Evolutionary conservation across 2,888 invertebrate species (phyloP), one percentile per base, ranked within the genome.

Genomic region (Hemaris fuciformis): DNA sequence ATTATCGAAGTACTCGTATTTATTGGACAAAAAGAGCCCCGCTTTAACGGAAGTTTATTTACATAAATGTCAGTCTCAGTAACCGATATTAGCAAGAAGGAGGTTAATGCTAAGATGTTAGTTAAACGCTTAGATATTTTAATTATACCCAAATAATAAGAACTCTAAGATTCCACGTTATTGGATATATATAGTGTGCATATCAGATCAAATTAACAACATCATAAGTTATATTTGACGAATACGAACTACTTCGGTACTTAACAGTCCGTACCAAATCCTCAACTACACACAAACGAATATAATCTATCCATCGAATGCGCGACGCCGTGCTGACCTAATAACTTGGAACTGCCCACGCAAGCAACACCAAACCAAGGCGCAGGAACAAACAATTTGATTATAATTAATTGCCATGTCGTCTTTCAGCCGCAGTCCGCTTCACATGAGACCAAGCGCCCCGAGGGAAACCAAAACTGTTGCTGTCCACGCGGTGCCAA

Each of bases 291-390:
- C 53, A 65, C 64, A 63, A 70, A 67, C 67, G 66, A 70, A 68
- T 64, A 70, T 80, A 83, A 84, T 85, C 81, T 75, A 63, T 59
- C 62, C 63, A 65, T 63, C 69, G 65, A 72, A 77, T 81, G 80
- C 75, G 62, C 66, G 66, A 69, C 72, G 73, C 62, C 68, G 70
- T 64, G 69, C 64, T 82, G 85, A 84, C 87, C 84, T 73, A 83
- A 80, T 81, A 80, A 75, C 76, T 76, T 62, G 62, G 64, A 68
- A 72, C 72, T 63, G 66, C 65, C 60, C 53, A 60, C 60, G 34
- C 41, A 53, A n/a, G 22, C 53, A 25, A 38, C 38, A 38, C 63
- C 64, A 20, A 46, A 60, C 41, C 62, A 22, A 23, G 23, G 31
- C 48, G 56, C 18, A 57, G 59, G 53, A 62, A 59, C 65, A 68